Conservation (phyloP, 2,113 vertebrate genomes). For the Cyanistes caeruleus region DNA sequence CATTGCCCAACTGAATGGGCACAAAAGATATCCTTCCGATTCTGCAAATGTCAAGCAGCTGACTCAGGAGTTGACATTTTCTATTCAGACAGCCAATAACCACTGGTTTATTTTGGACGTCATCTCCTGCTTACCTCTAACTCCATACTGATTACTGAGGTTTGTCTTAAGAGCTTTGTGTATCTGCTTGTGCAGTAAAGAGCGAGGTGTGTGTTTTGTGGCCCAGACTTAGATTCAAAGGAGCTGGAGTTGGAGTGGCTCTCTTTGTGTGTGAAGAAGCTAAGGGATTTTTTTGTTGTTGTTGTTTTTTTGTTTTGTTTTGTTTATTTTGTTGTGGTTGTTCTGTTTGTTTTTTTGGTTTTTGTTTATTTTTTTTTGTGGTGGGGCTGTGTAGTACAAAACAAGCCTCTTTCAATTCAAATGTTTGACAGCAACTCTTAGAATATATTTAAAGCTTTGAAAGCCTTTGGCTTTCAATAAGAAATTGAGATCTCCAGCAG, state of each 20-base stretch:
- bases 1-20: not conserved
- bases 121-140: not conserved
- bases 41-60: not conserved
- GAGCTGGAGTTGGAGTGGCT: not conserved
- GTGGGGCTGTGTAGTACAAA: rapidly evolving
- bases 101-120: not conserved
- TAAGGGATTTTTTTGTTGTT: not conserved
- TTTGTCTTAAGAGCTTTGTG: not conserved
- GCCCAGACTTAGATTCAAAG: not conserved
- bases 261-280: not conserved
- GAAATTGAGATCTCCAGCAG: not conserved
- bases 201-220: not conserved
- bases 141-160: not conserved
- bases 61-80: not conserved
- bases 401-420: not conserved
- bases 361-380: not conserved
- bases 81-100: not conserved
- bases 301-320: not conserved
- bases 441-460: not conserved
- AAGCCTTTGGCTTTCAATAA: not conserved
- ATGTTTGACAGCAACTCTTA: not conserved
- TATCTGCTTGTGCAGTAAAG: not conserved
- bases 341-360: not conserved
- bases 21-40: not conserved
- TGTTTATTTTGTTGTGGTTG: not conserved